Conservation (phyloP, 2,888 invertebrate genomes). For the Spilosoma lubricipeda region DNA sequence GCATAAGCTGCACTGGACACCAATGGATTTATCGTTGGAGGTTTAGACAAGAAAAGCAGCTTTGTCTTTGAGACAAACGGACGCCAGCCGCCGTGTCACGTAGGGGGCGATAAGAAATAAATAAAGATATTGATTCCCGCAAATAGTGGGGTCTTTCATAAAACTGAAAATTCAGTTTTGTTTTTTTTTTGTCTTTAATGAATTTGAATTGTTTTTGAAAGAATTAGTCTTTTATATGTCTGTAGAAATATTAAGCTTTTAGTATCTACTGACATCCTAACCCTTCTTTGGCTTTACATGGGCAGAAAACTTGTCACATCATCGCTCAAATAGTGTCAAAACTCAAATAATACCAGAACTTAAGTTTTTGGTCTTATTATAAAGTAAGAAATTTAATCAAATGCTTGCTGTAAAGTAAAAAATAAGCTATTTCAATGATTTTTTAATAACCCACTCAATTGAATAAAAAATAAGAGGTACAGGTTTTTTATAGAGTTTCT, state of each 20-base stretch:
- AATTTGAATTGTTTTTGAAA: not conserved
- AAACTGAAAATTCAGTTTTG: constrained; percentile 23
- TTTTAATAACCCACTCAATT: not conserved
- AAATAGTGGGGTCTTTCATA: constrained; percentile 41
- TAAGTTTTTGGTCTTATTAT: too few relatives aligned
- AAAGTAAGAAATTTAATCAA: too few relatives aligned
- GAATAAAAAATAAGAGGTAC: not conserved
- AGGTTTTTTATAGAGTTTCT: too few relatives aligned
- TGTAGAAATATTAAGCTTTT: too few relatives aligned
- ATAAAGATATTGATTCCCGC: constrained; percentile 51
- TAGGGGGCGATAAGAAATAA: constrained; percentile 52
- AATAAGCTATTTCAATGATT: too few relatives aligned
- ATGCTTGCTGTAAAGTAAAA: too few relatives aligned
- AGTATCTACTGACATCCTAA: too few relatives aligned
- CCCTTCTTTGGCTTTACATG: not conserved
- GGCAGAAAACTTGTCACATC: not conserved
- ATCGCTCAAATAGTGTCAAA: not conserved
- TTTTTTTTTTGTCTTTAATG: not conserved
- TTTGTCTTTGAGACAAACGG: constrained; percentile 77
- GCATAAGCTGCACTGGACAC: constrained; percentile 77
- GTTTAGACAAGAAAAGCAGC: constrained; percentile 76
- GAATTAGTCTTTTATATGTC: not conserved
- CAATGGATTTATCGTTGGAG: constrained; percentile 79
- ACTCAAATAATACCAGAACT: not conserved
- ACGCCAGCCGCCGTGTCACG: constrained; percentile 58